Conservation (phyloP, 2,797 vertebrate genomes). For the Anolis apletophallus region DNA sequence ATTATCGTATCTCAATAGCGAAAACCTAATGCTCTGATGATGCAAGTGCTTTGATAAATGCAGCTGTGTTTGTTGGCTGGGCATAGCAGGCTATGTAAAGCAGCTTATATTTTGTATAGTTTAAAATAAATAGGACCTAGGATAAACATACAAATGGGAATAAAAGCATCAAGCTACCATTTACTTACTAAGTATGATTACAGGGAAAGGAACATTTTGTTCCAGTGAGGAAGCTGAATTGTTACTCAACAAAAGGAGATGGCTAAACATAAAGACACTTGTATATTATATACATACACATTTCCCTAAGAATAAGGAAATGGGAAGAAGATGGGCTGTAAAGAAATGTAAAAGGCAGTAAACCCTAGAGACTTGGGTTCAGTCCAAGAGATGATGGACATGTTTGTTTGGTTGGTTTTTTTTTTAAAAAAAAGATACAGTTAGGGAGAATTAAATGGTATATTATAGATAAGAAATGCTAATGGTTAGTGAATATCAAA, state of each 20-base stretch:
- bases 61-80: not conserved
- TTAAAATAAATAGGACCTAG: conserved; percentile 26
- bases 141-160: conserved; percentile 7
- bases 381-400: conserved; percentile 23
- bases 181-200: conserved; percentile 14
- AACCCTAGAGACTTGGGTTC: conserved; percentile 36
- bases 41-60: not conserved
- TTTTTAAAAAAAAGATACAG: conserved; percentile 1
- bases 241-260: conserved; percentile 59
- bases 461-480: conserved; percentile 9
- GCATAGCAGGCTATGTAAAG: not conserved
- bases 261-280: conserved; percentile 52
- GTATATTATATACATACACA: conserved; percentile 31
- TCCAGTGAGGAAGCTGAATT: conserved; percentile 49
- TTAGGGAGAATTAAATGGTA: not conserved
- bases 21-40: not conserved
- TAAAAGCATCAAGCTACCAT: conserved; percentile 13
- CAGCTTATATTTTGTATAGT: not conserved
- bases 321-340: conserved; percentile 38
- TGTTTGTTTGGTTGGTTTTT: too few species aligned
- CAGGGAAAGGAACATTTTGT: conserved; percentile 6
- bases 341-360: conserved; percentile 49
- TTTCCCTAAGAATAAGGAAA: conserved; percentile 53
- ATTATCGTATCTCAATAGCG: not conserved
- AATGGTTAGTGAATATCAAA: conserved; percentile 7